Evolutionary conservation across 2,113 vertebrate genomes (phyloP), one percentile per base, ranked within the genome.

Genomic region (Xiphophorus hellerii): DNA sequence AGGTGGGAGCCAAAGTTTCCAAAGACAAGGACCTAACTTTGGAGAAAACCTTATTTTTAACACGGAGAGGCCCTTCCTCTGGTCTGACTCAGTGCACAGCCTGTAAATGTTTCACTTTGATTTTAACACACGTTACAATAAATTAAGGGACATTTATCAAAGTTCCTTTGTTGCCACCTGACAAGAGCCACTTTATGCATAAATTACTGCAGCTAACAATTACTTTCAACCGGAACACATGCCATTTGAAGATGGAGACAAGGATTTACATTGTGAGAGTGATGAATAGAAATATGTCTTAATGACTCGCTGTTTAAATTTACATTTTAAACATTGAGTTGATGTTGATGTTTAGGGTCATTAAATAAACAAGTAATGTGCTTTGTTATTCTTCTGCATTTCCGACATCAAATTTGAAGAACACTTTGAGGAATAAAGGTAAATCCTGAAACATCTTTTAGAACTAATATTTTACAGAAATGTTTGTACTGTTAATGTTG

Each of bases 81-180:
- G 96, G 94, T 92, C 95, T 95, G 90, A 92, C 95, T 97, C 96
- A 96, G 92, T 85, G 71, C 91, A 91, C 95, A 96, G 95, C 92
- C 94, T 95, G 91, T 97, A 97, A 97, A 97, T 94, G 95, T 96
- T 96, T 95, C 94, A 95, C 96, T 97, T 96, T 96, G 96, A 97
- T 96, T 97, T 95, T 94, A 25, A 95, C 94, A 95, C 96, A 96
- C 95, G 96, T 96, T 96, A 97, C 95, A 96, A 96, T 97, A 97
- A 97, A 97, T 97, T 96, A 97, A 96, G 93, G 87, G 92, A 89
- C 95, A 96, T 98, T 97, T 94, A 96, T 97, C 96, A 97, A 96
- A 94, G 95, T 93, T 90, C 91, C 93, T 96, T 96, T 96, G 95
- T 95, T 95, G 93, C 90, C 85, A 87, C 87, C 93, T 95, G 94